A percentile compares a stretch with the other conserved stretches of the same genome.
These are phyloP conservation scores for Himalopsyche japonica DNA, from an alignment of 2,888 invertebrate genomes.

Conservation along the genomic window DNA sequence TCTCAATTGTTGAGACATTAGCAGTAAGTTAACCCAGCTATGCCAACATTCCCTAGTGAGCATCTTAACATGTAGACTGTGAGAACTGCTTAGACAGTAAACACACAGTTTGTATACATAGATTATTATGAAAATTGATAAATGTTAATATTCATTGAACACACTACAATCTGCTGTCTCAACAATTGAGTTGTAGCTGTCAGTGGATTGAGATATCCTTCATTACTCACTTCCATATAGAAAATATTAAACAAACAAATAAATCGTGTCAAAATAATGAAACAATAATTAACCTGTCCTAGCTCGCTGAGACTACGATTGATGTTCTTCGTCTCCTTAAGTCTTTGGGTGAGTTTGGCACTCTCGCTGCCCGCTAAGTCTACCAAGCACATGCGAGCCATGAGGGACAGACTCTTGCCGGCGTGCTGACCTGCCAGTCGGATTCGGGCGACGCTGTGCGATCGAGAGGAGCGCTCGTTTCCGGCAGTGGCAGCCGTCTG, in stretches of 20 bases:
- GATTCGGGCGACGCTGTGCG: slow-evolving; percentile 61
- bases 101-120: no score
- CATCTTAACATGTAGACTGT: no score
- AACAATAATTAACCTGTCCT: slow-evolving; percentile 52
- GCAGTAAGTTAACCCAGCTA: no score
- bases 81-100: no score
- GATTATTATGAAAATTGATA: no score
- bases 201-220: no score
- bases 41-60: no score
- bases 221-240: background rate
- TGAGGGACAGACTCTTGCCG: slow-evolving; percentile 52
- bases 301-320: slow-evolving; percentile 70
- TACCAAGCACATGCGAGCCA: slow-evolving; percentile 69
- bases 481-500: slow-evolving; percentile 60
- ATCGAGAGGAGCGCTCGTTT: slow-evolving; percentile 62
- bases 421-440: slow-evolving; percentile 58
- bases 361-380: slow-evolving; percentile 77
- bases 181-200: no score
- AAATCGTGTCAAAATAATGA: background rate
- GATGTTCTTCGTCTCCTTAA: slow-evolving; percentile 72
- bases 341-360: slow-evolving; percentile 57
- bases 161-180: no score
- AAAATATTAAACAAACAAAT: background rate
- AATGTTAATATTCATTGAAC: no score
- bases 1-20: no score